phyloP scores from a whole-genome alignment of 2,113 vertebrate species.

The Rousettus leschenaultii region DNA sequence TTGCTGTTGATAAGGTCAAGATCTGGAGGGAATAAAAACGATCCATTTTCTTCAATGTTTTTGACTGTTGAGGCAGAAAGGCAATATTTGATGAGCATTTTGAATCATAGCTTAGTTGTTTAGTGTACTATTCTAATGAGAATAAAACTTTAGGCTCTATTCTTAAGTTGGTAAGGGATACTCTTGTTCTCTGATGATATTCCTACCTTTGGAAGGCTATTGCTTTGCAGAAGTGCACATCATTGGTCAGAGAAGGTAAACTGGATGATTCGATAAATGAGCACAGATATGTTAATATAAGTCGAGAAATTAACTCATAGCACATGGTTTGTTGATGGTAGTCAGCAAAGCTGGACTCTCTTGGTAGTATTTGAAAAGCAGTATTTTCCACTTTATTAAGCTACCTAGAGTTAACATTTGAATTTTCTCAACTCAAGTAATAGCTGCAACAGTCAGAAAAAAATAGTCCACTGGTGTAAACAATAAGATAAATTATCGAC shows the following conservation, averaged over 20 bases:
- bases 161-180: not conserved
- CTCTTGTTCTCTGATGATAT: not conserved
- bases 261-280: not conserved
- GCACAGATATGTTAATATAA: not conserved
- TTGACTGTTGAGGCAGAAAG: slow-evolving; percentile 20
- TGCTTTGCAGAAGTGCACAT: not conserved
- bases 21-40: slow-evolving; percentile 4
- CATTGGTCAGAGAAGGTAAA: not conserved
- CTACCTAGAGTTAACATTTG: not conserved
- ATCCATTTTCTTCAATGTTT: not conserved
- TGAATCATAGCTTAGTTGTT: not conserved
- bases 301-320: not conserved
- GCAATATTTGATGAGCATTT: not conserved
- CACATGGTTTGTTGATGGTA: not conserved
- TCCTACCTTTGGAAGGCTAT: not conserved
- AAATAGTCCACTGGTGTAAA: not conserved
- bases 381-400: not conserved
- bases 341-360: not conserved
- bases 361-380: not conserved
- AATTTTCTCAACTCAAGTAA: not conserved
- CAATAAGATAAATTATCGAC: not conserved
- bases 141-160: not conserved
- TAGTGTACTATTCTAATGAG: not conserved
- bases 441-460: not conserved
- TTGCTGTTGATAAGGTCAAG: not conserved